Conservation (phyloP, 2,888 invertebrate genomes). For the Eupithecia exiguata region DNA sequence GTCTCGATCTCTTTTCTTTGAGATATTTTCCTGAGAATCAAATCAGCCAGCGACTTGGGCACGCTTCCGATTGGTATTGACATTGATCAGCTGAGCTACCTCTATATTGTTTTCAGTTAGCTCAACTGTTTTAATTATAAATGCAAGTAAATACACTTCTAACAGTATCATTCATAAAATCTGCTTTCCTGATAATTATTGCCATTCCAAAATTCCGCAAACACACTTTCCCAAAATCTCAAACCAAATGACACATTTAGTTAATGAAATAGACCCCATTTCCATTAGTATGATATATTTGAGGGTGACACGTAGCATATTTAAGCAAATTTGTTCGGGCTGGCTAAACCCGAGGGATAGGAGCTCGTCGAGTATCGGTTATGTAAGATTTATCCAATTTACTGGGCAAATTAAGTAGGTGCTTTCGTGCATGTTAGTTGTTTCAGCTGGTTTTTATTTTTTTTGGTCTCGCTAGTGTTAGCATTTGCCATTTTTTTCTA, state of each 20-base stretch:
- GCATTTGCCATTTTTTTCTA: too few relatives aligned
- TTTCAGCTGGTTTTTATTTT: background rate
- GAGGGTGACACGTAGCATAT: slow-evolving; percentile 29
- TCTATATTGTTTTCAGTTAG: too few relatives aligned
- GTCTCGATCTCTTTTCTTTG: too few relatives aligned
- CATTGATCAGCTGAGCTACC: too few relatives aligned
- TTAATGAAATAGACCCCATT: slow-evolving; percentile 33
- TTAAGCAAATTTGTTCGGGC: slow-evolving; percentile 42
- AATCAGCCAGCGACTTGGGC: too few relatives aligned
- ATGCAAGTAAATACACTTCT: too few relatives aligned
- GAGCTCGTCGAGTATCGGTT: slow-evolving; percentile 19
- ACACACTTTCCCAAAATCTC: slow-evolving; percentile 9
- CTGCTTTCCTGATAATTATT: background rate
- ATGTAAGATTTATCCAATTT: slow-evolving; percentile 19
- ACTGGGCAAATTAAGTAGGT: slow-evolving; percentile 12
- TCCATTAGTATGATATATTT: slow-evolving; percentile 41
- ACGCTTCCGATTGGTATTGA: too few relatives aligned
- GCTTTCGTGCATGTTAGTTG: background rate
- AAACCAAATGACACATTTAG: slow-evolving; percentile 19
- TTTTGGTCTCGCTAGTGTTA: too few relatives aligned
- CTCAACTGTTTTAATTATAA: too few relatives aligned
- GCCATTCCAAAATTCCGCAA: background rate
- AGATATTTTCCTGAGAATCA: too few relatives aligned
- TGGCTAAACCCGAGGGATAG: slow-evolving; percentile 24
- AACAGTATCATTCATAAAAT: too few relatives aligned